Evolutionary conservation across 1,140 invertebrate genomes (phyloP), one percentile per base, ranked within the genome.

Genomic region (Drosophila albomicans): DNA sequence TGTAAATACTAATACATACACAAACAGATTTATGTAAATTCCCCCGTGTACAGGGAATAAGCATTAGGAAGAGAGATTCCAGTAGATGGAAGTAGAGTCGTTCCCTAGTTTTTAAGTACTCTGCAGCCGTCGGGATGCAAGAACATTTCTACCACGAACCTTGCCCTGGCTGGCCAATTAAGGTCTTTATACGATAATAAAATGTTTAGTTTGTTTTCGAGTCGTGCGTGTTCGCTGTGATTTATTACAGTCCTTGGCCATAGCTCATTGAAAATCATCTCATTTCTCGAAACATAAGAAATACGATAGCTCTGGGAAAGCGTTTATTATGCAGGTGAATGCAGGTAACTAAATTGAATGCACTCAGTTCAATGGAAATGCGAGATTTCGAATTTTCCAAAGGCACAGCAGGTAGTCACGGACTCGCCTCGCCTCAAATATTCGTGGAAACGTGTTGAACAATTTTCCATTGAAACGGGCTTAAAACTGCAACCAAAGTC

Each of bases 121-220:
- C 43, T 67, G 25, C 65, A 65, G 69, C 59, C 43, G 38, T 66
- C 51, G 56, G 71, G 41, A 62, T 16, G 66, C 63, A 57, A 74
- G 79, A 73, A 74, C 20, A 63, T 82, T 87, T 87, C 6, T 43
- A 64, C 73, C 63, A 79, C 49, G 46, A 30, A 41, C 58, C 68
- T 71, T 43, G 72, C 66, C 49, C 75, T 78, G 11, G 30, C 49
- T 64, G 61, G 46, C 54, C 48, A 71, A 35, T 77, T 82, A 74
- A 79, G 75, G 52, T 45, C 16, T 79, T 69, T 82, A 80, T 57
- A 58, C 59, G 28, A 41, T 79, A 82, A 82, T 82, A 79, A 82
- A 78, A 76, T 64, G 52, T 82, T 65, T 79, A 72, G 79, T 78
- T 85, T 85, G 62, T 87, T 87, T 74, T 73, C n/a, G 65, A 51